Base-by-base conservation (phyloP, 2,888 invertebrate species). In the Agonopterix heracliana region DNA sequence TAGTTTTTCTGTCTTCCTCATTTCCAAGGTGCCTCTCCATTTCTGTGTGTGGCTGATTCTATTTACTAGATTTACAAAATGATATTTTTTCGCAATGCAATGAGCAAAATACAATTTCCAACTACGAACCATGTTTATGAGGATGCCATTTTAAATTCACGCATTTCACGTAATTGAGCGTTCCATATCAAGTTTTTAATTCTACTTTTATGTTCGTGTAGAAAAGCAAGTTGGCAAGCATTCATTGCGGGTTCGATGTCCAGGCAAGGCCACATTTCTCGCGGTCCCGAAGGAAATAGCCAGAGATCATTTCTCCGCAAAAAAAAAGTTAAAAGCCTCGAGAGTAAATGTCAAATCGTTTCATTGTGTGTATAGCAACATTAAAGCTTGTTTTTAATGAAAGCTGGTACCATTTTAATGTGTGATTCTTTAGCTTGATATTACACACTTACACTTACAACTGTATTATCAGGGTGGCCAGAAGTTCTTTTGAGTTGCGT, bases 211-310 rank as follows among this genome's bases (percentile, higher is more conserved):
- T 71, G 66, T 64, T 63, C 50, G 54, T 48, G 56, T 59, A 65
- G 66, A 71, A 72, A 74, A 71, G 68, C 68, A 50, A 55, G 55
- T 54, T 45, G 47, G 50, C 26, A 26, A 26, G 26, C 48, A 48
- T 65, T 63, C 74, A 66, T 60, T 40, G 38, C 38, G 53, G 68
- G 82, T 80, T 81, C 84, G 73, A 59, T 61, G 85, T 54, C 66
- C 86, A 57, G 51, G 48, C 80, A 83, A 85, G 87, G 86, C 63
- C 69, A 68, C 82, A 81, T 84, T 83, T 84, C 84, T 84, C 74
- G 68, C 54, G 57, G 26, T 26, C 59, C 66, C 67, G 53, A 51
- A 68, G 74, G 72, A 71, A 77, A 74, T 70, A 71, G 67, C 71
- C 59, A 63, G 54, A 69, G 77, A 79, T 83, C 81, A 84, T 86